phyloP scores from a whole-genome alignment of 2,888 invertebrate genomes.

The Microctonus aethiopoides region DNA sequence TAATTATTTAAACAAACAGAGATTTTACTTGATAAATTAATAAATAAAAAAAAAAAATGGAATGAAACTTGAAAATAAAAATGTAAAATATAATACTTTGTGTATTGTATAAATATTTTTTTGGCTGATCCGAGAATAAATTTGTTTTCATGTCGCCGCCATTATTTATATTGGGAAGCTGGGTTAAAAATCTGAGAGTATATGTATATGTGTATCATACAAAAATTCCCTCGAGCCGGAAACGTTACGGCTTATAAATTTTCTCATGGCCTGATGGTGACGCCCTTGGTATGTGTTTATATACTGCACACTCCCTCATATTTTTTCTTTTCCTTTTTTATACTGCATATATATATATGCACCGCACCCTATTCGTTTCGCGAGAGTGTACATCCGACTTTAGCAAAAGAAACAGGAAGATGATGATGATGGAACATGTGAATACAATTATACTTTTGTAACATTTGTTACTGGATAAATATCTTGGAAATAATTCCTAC shows the following conservation, averaged over 20 bases:
- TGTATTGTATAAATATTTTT: not conserved
- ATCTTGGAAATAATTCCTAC: not conserved
- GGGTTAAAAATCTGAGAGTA: not conserved
- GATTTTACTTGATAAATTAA: no score
- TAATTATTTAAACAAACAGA: no score
- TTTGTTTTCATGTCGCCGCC: not conserved
- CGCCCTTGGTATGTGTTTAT: slow-evolving; percentile 20
- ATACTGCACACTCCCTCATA: not conserved
- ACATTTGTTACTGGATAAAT: not conserved
- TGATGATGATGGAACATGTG: slow-evolving; percentile 40
- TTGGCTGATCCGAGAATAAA: not conserved
- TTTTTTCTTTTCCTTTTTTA: not conserved
- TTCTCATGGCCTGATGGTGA: slow-evolving; percentile 35
- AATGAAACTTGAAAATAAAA: not conserved
- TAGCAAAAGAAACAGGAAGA: not conserved
- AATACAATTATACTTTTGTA: slow-evolving; percentile 49
- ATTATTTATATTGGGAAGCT: not conserved
- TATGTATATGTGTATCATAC: not conserved
- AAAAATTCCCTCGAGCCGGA: slow-evolving; percentile 46
- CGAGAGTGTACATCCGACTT: not conserved
- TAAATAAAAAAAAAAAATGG: no score
- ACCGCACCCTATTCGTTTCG: not conserved
- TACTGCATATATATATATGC: not conserved
- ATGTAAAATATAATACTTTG: not conserved
- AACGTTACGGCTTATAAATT: slow-evolving; percentile 58